A percentile compares a stretch with the other conserved stretches of the same genome.
Conservation (phyloP, 2,797 vertebrate species). For the Sebastiscus albofasciatus region DNA sequence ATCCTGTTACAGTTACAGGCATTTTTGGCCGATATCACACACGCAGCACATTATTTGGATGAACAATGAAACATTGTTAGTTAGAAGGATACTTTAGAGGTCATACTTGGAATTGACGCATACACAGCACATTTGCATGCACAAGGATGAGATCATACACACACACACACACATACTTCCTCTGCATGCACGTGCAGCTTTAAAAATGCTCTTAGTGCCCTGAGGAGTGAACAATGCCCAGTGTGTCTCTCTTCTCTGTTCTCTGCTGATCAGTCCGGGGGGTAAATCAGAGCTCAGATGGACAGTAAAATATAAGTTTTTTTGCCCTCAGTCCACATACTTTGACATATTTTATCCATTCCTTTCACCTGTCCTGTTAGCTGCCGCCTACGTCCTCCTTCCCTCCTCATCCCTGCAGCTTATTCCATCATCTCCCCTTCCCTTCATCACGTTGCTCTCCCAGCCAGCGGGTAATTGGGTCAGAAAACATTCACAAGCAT, state of each 20-base stretch:
- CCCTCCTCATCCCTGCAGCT: background rate
- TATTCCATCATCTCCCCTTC: background rate
- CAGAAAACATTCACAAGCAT: slow-evolving; percentile 29
- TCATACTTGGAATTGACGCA: slow-evolving; percentile 24
- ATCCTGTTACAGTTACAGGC: slow-evolving; percentile 24
- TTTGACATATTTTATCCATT: background rate
- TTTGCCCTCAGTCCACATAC: background rate
- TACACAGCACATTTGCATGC: slow-evolving; percentile 32
- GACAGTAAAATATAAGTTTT: slow-evolving; percentile 3
- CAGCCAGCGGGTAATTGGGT: slow-evolving; percentile 45
- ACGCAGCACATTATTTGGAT: slow-evolving; percentile 27
- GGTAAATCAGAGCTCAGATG: background rate
- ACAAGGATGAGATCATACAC: slow-evolving; percentile 33
- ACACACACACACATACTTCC: slow-evolving; percentile 29
- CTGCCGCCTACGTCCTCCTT: background rate
- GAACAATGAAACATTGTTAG: slow-evolving; percentile 56
- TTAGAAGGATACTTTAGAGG: slow-evolving; percentile 22
- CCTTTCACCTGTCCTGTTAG: background rate
- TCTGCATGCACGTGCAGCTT: slow-evolving; percentile 3
- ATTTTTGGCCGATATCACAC: slow-evolving; percentile 14
- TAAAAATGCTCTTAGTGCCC: slow-evolving; percentile 22
- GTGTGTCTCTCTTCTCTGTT: slow-evolving; percentile 28
- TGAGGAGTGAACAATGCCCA: slow-evolving; percentile 38
- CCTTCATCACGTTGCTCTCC: background rate
- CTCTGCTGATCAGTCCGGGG: slow-evolving; percentile 8